Base-by-base conservation (phyloP, 2,113 vertebrate species). In the Sinocyclocheilus anshuiensis region DNA sequence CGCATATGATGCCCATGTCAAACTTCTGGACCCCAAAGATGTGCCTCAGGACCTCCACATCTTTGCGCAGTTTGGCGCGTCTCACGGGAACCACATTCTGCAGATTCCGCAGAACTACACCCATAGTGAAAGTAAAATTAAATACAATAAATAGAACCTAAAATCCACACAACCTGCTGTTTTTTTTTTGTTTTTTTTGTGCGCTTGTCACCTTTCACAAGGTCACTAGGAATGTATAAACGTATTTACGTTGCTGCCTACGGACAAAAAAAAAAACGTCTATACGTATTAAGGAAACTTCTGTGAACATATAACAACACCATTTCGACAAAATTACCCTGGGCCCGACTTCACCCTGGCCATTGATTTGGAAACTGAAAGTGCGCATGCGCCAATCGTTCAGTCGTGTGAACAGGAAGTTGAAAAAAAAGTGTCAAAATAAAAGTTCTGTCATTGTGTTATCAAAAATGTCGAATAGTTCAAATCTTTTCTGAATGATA, bases 1-100 rank as follows among this genome's bases (percentile, higher is more conserved):
- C 94, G 5, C 96, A 99, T 1, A 99, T 84, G 29, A 99, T 33
- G 0, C 95, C 96, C 85, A 99, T 16, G 8, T 97, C 97, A 86
- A 99, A 98, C 5, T 92, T 92, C 65, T 94, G 92, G 57, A 96
- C 93, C 0, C 96, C 95, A 15, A 98, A 87, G 0, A 97, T 93
- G 12, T 88, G 90, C 11, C 95, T 92, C 4, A 97, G 86, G 0
- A 67, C 89, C 18, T 96, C 94, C 0, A 96, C 90, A 0, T 94
- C 95, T 67, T 79, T 92, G 50, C 97, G 96, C 0, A 99, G 94
- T 0, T 91, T 87, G 1, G 87, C 95, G 0, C 98, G 94, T 0
- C 96, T 92, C 0, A 99, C 15, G 4, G 92, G 91, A 24, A 97
- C 92, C 1, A 86, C 93, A 0, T 92, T 93, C 88, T 98, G 97